Evolutionary conservation across 2,888 invertebrate genomes (phyloP).

Genomic region (Meloe dianella): DNA sequence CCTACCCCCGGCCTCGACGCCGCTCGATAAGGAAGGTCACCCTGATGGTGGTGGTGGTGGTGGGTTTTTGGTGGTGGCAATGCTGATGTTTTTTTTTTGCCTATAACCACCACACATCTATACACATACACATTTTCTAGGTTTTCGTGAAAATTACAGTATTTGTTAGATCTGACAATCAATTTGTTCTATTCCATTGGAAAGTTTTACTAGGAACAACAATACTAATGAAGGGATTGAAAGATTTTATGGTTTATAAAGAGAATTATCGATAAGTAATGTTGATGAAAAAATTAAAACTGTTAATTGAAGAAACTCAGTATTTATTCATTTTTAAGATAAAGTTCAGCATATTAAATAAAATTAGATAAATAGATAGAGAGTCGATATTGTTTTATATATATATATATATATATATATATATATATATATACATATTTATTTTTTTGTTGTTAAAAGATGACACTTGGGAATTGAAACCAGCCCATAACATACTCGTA

Average conservation of each 20-base stretch:
- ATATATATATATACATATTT: too few relatives aligned
- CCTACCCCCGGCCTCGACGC: slow-evolving; percentile 30
- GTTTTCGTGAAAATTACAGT: not conserved
- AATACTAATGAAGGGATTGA: not conserved
- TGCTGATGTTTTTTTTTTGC: not conserved
- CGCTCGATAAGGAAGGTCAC: slow-evolving; percentile 33
- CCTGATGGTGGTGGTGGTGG: slow-evolving; percentile 8
- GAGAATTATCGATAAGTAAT: not conserved
- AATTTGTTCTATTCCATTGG: not conserved
- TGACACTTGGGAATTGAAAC: not conserved
- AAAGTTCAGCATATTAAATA: not conserved
- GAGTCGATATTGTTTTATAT: too few relatives aligned
- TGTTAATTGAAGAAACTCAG: too few relatives aligned
- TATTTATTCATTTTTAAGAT: too few relatives aligned
- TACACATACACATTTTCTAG: not conserved
- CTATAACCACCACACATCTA: not conserved
- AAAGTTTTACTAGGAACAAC: not conserved
- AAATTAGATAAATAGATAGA: not conserved
- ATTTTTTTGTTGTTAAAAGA: too few relatives aligned
- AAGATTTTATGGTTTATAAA: not conserved
- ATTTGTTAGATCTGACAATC: not conserved
- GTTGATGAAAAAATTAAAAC: not conserved
- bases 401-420: too few relatives aligned
- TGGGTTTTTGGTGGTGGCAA: not conserved
- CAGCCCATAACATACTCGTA: not conserved